phyloP scores from a whole-genome alignment of 2,797 vertebrate genomes.

The Acanthiza pusilla region DNA sequence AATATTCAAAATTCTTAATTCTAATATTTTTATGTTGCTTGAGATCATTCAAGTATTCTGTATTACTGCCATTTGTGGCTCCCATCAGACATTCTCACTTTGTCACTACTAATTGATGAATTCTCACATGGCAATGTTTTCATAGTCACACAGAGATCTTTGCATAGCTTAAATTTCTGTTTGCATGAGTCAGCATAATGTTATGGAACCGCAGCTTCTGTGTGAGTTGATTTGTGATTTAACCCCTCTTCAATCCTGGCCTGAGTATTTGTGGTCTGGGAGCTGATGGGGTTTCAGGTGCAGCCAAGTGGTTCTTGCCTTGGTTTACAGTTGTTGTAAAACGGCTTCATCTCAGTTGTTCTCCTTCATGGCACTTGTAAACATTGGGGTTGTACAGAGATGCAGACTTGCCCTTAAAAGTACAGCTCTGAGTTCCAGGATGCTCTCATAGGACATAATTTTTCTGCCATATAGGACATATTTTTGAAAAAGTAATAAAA shows the following conservation, averaged over 20 bases:
- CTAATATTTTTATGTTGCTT: not conserved
- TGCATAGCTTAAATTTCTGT: not conserved
- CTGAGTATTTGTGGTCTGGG: not conserved
- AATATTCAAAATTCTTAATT: not conserved
- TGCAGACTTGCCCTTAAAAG: not conserved
- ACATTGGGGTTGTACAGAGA: not conserved
- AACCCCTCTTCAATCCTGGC: not conserved
- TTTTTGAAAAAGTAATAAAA: not conserved
- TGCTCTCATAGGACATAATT: not conserved
- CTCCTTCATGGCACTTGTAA: not conserved
- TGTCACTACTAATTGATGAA: not conserved
- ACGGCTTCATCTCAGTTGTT: not conserved
- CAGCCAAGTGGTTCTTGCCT: not conserved
- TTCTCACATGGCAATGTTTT: not conserved
- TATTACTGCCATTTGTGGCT: not conserved
- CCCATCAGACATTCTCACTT: not conserved
- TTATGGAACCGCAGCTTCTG: not conserved
- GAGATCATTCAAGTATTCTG: not conserved
- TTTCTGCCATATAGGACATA: not conserved
- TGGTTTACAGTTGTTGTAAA: not conserved
- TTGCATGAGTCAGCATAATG: not conserved
- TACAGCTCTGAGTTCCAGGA: not conserved
- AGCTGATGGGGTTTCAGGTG: not conserved
- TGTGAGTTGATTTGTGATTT: not conserved
- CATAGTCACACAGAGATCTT: not conserved